Conservation (phyloP, 2,113 vertebrate genomes). For the Marmota flaviventris region DNA sequence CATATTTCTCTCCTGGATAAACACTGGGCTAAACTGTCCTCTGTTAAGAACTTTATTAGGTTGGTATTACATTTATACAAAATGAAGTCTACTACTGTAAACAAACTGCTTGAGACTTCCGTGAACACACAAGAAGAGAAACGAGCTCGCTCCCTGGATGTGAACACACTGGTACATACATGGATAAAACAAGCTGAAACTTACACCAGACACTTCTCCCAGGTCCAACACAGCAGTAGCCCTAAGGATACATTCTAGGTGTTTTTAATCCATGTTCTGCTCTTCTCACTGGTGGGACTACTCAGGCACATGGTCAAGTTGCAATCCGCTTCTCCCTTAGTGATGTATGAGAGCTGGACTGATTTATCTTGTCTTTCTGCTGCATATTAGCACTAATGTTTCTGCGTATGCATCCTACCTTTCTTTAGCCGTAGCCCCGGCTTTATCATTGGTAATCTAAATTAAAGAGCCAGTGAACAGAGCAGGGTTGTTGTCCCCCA, state of each 20-base stretch:
- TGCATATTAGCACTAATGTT: constrained; percentile 91
- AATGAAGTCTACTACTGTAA: constrained; percentile 79
- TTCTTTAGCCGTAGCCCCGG: constrained; percentile 82
- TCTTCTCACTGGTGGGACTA: constrained; percentile 88
- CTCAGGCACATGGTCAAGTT: constrained; percentile 91
- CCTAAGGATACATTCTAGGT: constrained; percentile 86
- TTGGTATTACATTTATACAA: constrained; percentile 73
- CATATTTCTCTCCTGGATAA: constrained; percentile 74
- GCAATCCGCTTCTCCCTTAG: constrained; percentile 89
- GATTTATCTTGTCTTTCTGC: constrained; percentile 90
- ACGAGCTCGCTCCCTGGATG: constrained; percentile 68
- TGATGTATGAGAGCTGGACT: constrained; percentile 89
- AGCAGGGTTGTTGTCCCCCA: constrained; percentile 80
- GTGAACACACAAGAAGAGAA: constrained; percentile 77
- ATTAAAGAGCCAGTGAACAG: constrained; percentile 90
- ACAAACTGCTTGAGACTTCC: constrained; percentile 71
- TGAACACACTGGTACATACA: constrained; percentile 71
- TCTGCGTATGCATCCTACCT: constrained; percentile 90
- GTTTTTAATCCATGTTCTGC: constrained; percentile 88
- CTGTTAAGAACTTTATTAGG: constrained; percentile 76
- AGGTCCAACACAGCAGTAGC: constrained; percentile 85
- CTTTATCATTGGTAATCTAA: constrained; percentile 89
- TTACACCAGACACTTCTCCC: constrained; percentile 88
- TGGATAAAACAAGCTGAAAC: constrained; percentile 84
- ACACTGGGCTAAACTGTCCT: constrained; percentile 80